Evolutionary conservation across 1,140 invertebrate species (phyloP).

Genomic region (Cyphomyrmex costatus): DNA sequence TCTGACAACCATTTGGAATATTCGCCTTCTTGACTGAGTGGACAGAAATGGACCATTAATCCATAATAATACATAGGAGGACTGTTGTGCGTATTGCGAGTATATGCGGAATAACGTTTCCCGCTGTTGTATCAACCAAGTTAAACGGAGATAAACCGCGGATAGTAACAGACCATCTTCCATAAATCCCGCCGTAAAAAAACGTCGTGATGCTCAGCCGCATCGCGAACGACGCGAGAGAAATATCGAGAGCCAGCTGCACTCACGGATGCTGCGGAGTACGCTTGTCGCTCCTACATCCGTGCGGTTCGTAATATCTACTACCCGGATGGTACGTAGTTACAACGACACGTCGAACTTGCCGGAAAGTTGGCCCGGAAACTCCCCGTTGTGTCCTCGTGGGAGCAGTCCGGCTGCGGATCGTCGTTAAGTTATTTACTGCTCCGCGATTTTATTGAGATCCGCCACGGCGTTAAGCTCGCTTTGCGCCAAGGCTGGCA

Average conservation of each 20-base stretch:
- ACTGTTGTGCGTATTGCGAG: constrained; percentile 25
- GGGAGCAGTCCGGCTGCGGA: constrained; percentile 36
- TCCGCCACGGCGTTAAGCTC: constrained; percentile 40
- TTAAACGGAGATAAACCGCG: constrained; percentile 37
- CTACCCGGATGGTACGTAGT: not conserved
- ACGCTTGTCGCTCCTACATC: constrained; percentile 10
- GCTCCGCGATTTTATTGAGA: constrained; percentile 61
- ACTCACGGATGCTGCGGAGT: constrained; percentile 1
- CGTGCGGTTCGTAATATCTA: constrained; percentile 46
- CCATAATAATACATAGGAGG: constrained; percentile 36
- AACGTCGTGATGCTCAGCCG: constrained; percentile 15
- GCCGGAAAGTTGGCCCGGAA: constrained; percentile 33
- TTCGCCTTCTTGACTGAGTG: not conserved
- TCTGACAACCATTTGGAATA: constrained; percentile 13
- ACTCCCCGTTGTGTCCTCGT: constrained; percentile 41
- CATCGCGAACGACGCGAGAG: constrained; percentile 23
- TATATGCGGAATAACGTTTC: constrained; percentile 26
- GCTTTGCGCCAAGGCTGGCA: constrained; percentile 22
- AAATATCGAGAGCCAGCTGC: constrained; percentile 53
- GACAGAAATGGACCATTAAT: constrained; percentile 34
- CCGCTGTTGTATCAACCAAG: not conserved
- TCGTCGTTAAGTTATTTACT: constrained; percentile 58
- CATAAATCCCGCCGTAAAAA: constrained; percentile 44
- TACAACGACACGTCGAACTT: constrained; percentile 49
- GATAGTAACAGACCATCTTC: not conserved